Base-by-base conservation (phyloP, 2,797 vertebrate species). In the Gymnothorax javanicus region DNA sequence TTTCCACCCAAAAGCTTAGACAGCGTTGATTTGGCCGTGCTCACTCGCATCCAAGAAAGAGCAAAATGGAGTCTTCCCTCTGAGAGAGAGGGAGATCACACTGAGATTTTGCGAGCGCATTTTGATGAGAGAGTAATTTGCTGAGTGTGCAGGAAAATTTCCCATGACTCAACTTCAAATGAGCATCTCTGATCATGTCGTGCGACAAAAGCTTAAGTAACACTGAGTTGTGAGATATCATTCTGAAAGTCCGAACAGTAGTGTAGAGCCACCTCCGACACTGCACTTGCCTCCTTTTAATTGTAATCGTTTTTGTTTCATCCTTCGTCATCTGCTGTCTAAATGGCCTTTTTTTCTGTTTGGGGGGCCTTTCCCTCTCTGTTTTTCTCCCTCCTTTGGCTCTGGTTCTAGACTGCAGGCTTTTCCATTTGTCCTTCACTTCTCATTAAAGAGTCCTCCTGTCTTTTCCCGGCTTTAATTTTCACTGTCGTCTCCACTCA, bases 401-500 rank as follows among this genome's bases (percentile, higher is more conserved):
- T 83, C 67, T 52, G 5, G 20, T 52, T 50, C 81, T 50, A 83
- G 43, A 67, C 77, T 69, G 60, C 62, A 83, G 52, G 69, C 43
- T 73, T 83, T 85, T 73, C 71, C 69, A 23, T 57, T 82, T 43
- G 77, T 17, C 77, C 82, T 50, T 88, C 84, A 82, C 67, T 89
- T 64, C 86, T 88, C 58, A 9, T 84, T 62, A 56, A 60, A 43
- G 60, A 13, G 73, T 59, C 23, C 85, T 67, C 23, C 57, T 73
- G 84, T 79, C 12, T 86, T 71, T 82, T 77, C 71, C 79, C 87
- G 87, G 73, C 86, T 82, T 69, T 85, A 81, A 89, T 92, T 83
- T 86, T 77, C 87, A 85, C 88, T 87, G 62, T 93, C 88, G 88
- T 79, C 73, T 77, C 52, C 89, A 89, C 83, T 90, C 60, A 83